Base-by-base conservation (phyloP, 2,888 invertebrate species). In the Acleris sparsana region DNA sequence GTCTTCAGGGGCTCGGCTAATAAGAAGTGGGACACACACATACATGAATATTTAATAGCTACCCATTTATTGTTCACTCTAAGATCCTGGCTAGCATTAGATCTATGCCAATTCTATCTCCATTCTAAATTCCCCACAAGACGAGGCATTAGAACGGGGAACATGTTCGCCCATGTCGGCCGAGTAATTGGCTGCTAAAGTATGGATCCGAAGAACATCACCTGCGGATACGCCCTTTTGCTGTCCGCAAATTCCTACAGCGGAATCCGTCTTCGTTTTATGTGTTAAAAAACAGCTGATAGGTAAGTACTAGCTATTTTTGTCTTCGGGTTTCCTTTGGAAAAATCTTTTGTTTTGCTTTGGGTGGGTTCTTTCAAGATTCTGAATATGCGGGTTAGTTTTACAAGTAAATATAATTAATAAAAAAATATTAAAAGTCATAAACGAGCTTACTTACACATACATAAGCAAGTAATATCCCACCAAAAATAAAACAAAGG, bases 131-230 rank as follows among this genome's bases (percentile, higher is more conserved):
- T 18, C 16, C 33, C 49, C 39, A 53, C 29, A 59, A 55, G 55
- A 60, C 49, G 48, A 43, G 39, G 52, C 62, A 66, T 62, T 66
- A 62, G 51, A 44, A 13, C 57, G 1, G 46, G 39, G 65, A 56
- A 56, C 66, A 57, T 57, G 48, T 22, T 46, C 39, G 57, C 33
- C 29, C 65, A 61, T 66, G 65, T 61, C 61, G 51, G 4, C 46
- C 33, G 7, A 44, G 56, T 66, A 66, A 66, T 66, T 66, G 65
- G 52, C 66, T 52, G 43, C 62, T 66, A 52, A 62, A 66, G 62
- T 66, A 66, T 66, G 61, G 62, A 66, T 57, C 18, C 56, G 29
- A 59, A 25, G 64, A 63, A 66, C 66, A 62, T 62, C 56, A 66
- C 66, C 66, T 66, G 66, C 33, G 46, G 48, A 49, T 56, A 52